These are phyloP conservation scores for Etheostoma nigrum DNA, from an alignment of 2,797 vertebrate species.

Conservation along the genomic window DNA sequence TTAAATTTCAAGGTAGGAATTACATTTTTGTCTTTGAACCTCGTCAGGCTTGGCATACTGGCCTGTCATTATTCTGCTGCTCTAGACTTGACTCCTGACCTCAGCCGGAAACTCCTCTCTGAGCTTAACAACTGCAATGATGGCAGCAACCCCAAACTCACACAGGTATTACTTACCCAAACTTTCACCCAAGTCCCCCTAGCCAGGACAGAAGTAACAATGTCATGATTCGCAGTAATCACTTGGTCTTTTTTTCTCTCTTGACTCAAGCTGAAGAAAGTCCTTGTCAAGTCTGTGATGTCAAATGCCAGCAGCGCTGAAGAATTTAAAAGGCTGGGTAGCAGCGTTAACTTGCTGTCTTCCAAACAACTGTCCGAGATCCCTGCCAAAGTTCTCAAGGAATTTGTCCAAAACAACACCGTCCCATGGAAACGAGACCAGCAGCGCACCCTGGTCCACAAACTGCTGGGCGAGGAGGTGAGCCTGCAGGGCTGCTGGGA, in stretches of 20 bases:
- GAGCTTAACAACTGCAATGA: conserved; percentile 63
- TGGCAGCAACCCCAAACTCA: conserved; percentile 58
- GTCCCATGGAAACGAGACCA: conserved; percentile 63
- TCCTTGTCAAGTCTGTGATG: conserved; percentile 57
- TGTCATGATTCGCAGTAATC: background rate
- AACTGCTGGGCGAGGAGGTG: conserved; percentile 65
- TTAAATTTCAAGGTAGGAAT: background rate
- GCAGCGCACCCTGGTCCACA: conserved; percentile 58
- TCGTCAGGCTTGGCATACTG: conserved; percentile 77
- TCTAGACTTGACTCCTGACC: conserved; percentile 48
- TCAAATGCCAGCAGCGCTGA: background rate
- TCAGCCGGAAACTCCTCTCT: conserved; percentile 69
- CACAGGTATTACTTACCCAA: conserved; percentile 65
- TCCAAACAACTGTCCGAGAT: conserved; percentile 52
- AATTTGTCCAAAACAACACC: conserved; percentile 30
- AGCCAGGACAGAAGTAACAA: background rate
- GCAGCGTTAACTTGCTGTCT: conserved; percentile 46
- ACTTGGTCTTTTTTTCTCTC: background rate
- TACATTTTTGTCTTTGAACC: background rate
- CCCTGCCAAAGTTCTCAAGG: conserved; percentile 21
- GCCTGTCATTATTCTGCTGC: conserved; percentile 69
- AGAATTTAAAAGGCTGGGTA: conserved; percentile 52
- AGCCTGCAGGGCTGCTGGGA: background rate
- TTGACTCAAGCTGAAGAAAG: conserved; percentile 71
- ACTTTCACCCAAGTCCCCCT: background rate